A percentile compares a stretch with the other conserved stretches of the same genome.
Conservation (phyloP, 2,113 vertebrate genomes). For the Catharus fuscescens region DNA sequence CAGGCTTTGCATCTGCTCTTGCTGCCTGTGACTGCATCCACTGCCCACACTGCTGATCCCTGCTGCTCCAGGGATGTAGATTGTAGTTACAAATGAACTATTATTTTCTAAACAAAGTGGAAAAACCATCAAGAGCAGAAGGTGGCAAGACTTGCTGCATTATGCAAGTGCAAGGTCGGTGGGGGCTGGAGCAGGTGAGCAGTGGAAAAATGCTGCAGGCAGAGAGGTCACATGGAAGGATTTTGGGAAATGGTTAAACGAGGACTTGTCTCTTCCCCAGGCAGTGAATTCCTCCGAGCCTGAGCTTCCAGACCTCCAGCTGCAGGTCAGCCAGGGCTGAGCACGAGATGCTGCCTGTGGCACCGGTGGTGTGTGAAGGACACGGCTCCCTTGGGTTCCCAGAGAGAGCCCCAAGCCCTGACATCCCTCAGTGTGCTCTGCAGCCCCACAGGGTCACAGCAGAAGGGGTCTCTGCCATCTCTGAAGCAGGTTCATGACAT, state of each 20-base stretch:
- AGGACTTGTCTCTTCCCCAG: not conserved
- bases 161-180: not conserved
- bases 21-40: not conserved
- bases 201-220: not conserved
- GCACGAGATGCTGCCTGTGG: fast-evolving
- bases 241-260: not conserved
- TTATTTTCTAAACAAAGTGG: not conserved
- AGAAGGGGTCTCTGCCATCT: fast-evolving
- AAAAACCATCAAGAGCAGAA: not conserved
- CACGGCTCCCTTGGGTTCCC: fast-evolving
- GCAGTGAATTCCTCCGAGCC: not conserved
- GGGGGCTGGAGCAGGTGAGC: not conserved
- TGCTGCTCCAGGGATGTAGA: not conserved
- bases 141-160: not conserved
- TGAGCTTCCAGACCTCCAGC: not conserved
- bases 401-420: not conserved
- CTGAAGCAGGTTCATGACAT: fast-evolving
- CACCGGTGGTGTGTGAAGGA: not conserved
- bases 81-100: not conserved
- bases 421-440: not conserved
- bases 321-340: not conserved
- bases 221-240: fast-evolving
- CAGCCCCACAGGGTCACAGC: not conserved
- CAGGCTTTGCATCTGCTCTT: not conserved
- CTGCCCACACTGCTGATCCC: not conserved